Evolutionary conservation across 2,888 invertebrate species (phyloP), one percentile per base, ranked within the genome.

Genomic region (Eutolmus rufibarbis): DNA sequence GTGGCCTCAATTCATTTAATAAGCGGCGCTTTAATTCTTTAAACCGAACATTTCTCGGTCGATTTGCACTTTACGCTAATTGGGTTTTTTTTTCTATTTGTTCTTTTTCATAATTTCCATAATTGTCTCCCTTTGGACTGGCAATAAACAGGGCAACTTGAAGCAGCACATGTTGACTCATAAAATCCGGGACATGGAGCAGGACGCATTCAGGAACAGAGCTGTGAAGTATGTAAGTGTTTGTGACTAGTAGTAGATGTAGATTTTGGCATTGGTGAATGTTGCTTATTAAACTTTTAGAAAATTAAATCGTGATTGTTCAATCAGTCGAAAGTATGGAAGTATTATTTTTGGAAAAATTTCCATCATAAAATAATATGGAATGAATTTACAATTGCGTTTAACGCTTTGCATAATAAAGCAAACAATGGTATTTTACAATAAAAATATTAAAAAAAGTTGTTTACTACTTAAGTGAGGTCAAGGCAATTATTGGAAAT

Each of bases 91-190:
- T 87, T 78, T n/a, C 37, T 87, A 85, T 74, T 28, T 82, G 82
- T 84, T 28, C 1, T 23, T 77, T 56, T 87, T 86, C 87, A 85
- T 89, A 23, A 78, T 78, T 51, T 78, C 46, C 43, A 78, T 78
- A 43, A 43, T 43, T 16, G 31, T 76, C 43, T 46, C 43, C 56
- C 19, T n/a, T 43, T 31, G 66, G 66, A 46, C 56, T 79, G 23
- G 9, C 23, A 28, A 66, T 28, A 12, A 28, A 34, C 95, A 98
- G 97, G 99, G 99, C 88, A 99, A 99, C 93, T 98, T 99, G 96
- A 99, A 98, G 94, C 99, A 99, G 93, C 99, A 99, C 93, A 97
- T 98, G 97, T 94, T 99, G 91, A 99, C 99, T 89, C 99, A 99
- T 94, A 99, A 98, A 94, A 97, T 97, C 91, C 95, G 97, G 89